These are phyloP conservation scores for Stenotaenia linearis DNA, from an alignment of 2,888 invertebrate species.

Conservation along the genomic window DNA sequence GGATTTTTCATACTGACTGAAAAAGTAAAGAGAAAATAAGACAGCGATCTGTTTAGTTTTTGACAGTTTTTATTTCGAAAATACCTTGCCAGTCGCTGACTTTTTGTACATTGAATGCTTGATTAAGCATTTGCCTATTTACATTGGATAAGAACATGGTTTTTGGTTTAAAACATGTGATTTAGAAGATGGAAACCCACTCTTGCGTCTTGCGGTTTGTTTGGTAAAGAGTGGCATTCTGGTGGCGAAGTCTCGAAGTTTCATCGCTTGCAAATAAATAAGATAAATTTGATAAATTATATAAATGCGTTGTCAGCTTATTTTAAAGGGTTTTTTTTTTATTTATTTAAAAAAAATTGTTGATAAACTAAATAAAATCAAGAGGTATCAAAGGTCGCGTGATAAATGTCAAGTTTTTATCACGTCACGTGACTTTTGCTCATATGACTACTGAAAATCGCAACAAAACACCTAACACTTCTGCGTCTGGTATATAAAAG, in stretches of 20 bases:
- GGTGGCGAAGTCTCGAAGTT: neutral
- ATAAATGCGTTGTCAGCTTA: no score
- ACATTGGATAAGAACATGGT: neutral
- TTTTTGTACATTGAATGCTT: neutral
- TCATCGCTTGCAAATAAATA: no score
- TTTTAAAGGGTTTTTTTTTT: no score
- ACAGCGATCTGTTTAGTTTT: neutral
- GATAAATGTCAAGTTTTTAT: neutral
- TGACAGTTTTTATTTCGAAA: neutral
- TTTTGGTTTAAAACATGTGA: neutral
- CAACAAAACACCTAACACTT: neutral
- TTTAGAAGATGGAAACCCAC: neutral
- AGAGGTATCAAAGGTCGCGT: neutral
- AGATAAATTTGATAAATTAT: no score
- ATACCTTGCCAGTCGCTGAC: constrained; percentile 5
- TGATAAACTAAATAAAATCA: neutral
- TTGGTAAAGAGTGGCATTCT: neutral
- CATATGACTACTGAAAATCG: neutral
- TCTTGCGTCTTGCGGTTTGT: no score
- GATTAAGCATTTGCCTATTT: neutral
- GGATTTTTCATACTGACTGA: neutral
- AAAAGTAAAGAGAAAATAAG: no score
- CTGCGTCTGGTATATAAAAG: neutral
- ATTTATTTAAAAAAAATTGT: neutral
- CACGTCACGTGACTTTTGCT: neutral